Base-by-base conservation (phyloP, 2,888 invertebrate genomes). In the Dorcus hopei region DNA sequence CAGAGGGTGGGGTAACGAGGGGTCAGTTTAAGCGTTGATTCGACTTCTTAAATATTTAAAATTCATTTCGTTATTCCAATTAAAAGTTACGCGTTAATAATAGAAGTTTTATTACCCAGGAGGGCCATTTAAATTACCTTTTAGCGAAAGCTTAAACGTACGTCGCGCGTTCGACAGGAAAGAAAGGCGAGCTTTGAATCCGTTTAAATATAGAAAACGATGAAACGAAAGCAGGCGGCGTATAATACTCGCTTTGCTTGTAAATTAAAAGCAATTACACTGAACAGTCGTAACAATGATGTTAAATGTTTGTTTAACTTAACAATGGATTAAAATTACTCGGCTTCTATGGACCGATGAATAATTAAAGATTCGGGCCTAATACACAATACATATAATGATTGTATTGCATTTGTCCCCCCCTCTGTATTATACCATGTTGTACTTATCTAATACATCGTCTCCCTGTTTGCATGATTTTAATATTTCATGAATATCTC, bases 301-400 rank as follows among this genome's bases (percentile, higher is more conserved):
- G 73, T 73, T 71, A 72, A 75, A 76, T 76, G 76, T 77, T 77
- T 77, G 76, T 76, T 76, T 76, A 76, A 77, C 74, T 73, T 73
- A 74, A 79, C 79, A 79, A 79, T 77, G 72, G 78, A 77, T 79
- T 79, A 79, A 74, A 74, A 78, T 79, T 78, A 78, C 78, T 76
- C 73, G 69, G 75, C 72, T 77, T 77, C 77, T 75, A 78, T 78
- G 74, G 76, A 71, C 62, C 64, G 67, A 74, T 78, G 76, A 77
- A 79, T 78, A 77, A 76, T 79, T 79, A 77, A 78, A 70, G 72
- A 69, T 69, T 66, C 69, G 68, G 72, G 71, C 71, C 67, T 70
- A 61, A 53, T 56, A 59, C 57, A 59, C 62, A 74, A 75, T 76
- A 74, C 74, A 75, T 73, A 76, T 76, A 75, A 75, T 72, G 74